A percentile compares a stretch with the other conserved stretches of the same genome.
These are phyloP conservation scores for Ailuropoda melanoleuca DNA, from an alignment of 2,113 vertebrate genomes.

Conservation along the genomic window DNA sequence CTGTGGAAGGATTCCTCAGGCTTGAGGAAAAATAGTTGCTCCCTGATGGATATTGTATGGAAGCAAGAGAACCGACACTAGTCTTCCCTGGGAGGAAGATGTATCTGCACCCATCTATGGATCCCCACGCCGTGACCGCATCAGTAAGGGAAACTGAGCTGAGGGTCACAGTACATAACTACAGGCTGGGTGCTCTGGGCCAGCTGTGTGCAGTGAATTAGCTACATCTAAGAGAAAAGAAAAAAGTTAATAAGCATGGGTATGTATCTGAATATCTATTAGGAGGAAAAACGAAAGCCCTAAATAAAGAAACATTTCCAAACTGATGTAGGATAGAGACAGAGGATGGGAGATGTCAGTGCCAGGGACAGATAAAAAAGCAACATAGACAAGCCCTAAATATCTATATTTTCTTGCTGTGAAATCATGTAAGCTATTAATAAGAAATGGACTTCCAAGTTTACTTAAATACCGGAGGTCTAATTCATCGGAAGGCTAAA, in stretches of 20 bases:
- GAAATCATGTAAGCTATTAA: background rate
- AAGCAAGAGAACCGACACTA: background rate
- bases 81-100: background rate
- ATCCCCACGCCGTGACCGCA: background rate
- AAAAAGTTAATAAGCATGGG: background rate
- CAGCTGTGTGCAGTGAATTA: background rate
- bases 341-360: background rate
- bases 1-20: background rate
- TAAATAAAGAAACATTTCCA: background rate
- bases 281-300: background rate
- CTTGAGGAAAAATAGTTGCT: background rate
- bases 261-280: background rate
- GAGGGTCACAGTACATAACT: background rate
- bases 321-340: background rate
- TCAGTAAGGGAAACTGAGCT: background rate
- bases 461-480: background rate
- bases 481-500: background rate
- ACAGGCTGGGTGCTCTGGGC: background rate
- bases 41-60: background rate
- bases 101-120: background rate
- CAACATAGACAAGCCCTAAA: background rate
- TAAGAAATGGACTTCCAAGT: background rate
- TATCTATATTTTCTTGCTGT: background rate
- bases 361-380: background rate
- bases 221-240: slow-evolving; percentile 13